Evolutionary conservation across 2,113 vertebrate species (phyloP), one percentile per base, ranked within the genome.

Genomic region (Oenanthe oenanthe): DNA sequence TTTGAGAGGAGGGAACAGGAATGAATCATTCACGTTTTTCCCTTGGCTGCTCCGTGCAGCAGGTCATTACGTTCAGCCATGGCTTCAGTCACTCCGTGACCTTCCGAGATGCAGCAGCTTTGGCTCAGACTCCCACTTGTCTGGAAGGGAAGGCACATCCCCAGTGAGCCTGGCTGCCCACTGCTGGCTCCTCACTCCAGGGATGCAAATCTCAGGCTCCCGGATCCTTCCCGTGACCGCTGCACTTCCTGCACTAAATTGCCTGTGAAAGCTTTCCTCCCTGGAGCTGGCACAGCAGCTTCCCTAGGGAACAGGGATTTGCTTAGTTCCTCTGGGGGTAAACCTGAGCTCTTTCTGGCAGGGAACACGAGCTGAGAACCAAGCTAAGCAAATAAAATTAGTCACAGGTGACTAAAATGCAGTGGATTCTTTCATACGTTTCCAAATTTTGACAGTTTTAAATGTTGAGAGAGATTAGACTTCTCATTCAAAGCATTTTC

Each of bases 191-290:
- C 68, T 62, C n/a, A 7, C 36, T 40, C 61, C 7, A 54, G 20
- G 43, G 54, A 82, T 36, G 20, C 1, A 19, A 80, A 85, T 57
- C 60, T 34, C 58, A 79, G 78, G 40, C 66, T 78, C 74, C 53
- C 1, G 1, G 47, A 74, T 82, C 57, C 77, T 81, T 74, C 73
- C 84, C 4, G 4, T 61, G 85, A 82, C 66, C 4, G 1, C 12
- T 60, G 71, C 50, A 57, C 74, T 82, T 82, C 61, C 70, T 43
- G 42, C 53, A 45, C 53, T 94, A 17, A 5, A 76, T 29, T 71
- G 81, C n/a, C 87, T 75, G 57, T 63, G 65, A 81, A 89, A 91
- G 73, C 47, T 81, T 89, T 92, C 65, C 63, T 87, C 80, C 68
- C 60, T 34, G 45, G 56, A 89, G 84, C 80, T 78, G 81, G 53